Percentiles rank a stretch among this genome's conserved stretches.
phyloP scores from a whole-genome alignment of 2,888 invertebrate genomes.

The Acanthosepion esculentum region DNA sequence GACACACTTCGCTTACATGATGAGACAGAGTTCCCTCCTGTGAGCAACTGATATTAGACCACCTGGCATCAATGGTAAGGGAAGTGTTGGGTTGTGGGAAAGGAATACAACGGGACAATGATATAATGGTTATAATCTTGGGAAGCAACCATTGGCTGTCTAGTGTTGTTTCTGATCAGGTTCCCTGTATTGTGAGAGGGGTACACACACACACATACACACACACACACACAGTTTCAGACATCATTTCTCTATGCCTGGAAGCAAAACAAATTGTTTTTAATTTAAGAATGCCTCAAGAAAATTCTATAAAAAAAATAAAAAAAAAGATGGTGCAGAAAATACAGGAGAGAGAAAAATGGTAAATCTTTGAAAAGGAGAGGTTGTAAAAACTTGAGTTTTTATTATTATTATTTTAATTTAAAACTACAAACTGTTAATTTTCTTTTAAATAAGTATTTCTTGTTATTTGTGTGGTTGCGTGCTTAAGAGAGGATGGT shows the following conservation, averaged over 20 bases:
- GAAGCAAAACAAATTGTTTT: neutral
- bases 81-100: neutral
- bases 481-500: no score
- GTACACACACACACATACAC: neutral
- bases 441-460: no score
- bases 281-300: neutral
- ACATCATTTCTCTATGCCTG: neutral
- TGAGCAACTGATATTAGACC: neutral
- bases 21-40: conserved; percentile 87
- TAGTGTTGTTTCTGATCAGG: neutral
- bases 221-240: no score
- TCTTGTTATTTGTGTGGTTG: no score
- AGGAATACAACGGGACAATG: no score
- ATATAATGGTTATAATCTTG: neutral
- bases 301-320: neutral
- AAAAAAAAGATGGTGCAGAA: no score
- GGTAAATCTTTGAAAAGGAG: neutral
- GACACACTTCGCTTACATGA: conserved; percentile 82
- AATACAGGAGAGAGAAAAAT: neutral
- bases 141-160: neutral
- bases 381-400: neutral
- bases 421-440: no score
- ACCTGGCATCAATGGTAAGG: neutral
- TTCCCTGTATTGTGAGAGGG: neutral
- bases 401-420: neutral